Evolutionary conservation across 53 echinoderm and acorn worm genomes (phyloP).

Genomic region (Mesocentrotus franciscanus): DNA sequence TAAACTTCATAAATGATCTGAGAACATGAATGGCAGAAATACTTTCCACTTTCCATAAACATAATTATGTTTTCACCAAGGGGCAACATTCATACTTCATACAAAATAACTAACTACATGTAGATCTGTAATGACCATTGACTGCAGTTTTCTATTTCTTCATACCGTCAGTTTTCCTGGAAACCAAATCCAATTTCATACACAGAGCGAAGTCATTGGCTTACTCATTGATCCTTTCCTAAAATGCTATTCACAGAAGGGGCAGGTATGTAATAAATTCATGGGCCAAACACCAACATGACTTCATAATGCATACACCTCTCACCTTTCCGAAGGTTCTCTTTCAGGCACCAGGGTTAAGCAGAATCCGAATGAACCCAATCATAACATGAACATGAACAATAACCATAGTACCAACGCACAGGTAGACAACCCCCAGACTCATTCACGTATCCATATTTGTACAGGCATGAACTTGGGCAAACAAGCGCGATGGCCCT

Average conservation of each 20-base stretch:
- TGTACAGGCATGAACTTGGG: background rate
- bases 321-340: background rate
- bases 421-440: background rate
- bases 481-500: constrained; percentile 19
- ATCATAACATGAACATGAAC: background rate
- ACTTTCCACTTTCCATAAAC: too few species aligned
- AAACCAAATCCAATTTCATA: background rate
- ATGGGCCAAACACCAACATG: background rate
- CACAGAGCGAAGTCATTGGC: too few species aligned
- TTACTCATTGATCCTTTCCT: background rate
- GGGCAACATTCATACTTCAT: too few species aligned
- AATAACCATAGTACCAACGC: background rate
- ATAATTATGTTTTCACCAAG: too few species aligned
- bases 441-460: background rate
- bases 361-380: background rate
- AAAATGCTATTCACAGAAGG: background rate
- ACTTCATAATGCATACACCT: background rate
- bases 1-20: too few species aligned
- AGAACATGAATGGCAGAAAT: too few species aligned
- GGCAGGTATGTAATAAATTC: background rate
- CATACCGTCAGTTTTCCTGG: background rate
- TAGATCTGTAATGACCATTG: too few species aligned
- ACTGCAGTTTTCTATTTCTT: background rate
- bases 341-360: background rate
- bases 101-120: too few species aligned